Conservation (phyloP, 2,113 vertebrate species). For the Theristicus caerulescens region DNA sequence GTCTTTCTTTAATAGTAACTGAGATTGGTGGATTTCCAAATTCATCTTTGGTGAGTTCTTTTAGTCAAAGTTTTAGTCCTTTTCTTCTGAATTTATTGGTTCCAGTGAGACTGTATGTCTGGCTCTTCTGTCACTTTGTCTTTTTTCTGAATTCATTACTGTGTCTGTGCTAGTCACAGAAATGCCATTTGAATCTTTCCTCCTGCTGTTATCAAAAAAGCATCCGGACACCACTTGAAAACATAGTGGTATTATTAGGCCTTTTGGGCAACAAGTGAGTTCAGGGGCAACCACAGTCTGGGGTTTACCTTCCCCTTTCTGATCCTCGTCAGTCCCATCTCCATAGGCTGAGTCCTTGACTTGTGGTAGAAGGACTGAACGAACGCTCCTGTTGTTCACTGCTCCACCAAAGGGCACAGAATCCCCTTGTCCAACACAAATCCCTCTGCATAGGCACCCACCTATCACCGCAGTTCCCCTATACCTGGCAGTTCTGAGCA, state of each 20-base stretch:
- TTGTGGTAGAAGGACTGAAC: background rate
- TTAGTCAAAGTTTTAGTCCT: background rate
- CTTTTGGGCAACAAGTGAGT: background rate
- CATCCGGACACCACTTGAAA: background rate
- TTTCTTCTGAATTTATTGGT: background rate
- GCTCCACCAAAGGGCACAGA: background rate
- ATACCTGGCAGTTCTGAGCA: background rate
- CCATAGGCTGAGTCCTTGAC: background rate
- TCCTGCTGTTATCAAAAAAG: background rate
- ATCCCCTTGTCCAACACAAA: background rate
- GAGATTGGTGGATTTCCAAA: background rate
- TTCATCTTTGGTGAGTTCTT: background rate
- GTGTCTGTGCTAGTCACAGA: background rate
- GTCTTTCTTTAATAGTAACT: background rate
- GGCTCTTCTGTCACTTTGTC: background rate
- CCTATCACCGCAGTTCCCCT: rapidly evolving
- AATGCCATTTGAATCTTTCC: background rate
- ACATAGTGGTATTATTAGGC: background rate
- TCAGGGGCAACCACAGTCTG: background rate
- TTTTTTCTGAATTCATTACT: background rate
- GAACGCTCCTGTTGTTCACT: background rate
- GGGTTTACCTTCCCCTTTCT: background rate
- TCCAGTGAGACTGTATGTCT: background rate
- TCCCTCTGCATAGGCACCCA: background rate
- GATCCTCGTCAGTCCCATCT: background rate